Evolutionary conservation across 2,888 invertebrate genomes (phyloP).

Genomic region (Dastarcus helophoroides): DNA sequence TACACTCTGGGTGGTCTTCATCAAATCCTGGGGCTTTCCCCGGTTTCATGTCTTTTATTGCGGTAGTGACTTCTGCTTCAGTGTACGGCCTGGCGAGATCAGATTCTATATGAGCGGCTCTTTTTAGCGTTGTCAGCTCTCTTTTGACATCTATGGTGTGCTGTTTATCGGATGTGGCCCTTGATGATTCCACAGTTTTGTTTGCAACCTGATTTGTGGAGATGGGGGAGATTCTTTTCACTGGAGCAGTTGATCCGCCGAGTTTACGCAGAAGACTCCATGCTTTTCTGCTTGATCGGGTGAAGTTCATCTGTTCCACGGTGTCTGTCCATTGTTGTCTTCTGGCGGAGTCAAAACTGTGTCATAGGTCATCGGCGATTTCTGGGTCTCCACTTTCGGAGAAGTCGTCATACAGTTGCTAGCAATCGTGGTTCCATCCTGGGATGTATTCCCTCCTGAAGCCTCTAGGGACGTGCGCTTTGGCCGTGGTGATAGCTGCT

Average conservation of each 20-base stretch:
- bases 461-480: slow-evolving; percentile 9
- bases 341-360: slow-evolving; percentile 3
- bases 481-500: slow-evolving; percentile 6
- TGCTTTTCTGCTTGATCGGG: slow-evolving; percentile 5
- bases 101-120: neutral
- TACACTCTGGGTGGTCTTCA: slow-evolving; percentile 4
- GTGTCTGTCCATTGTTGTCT: slow-evolving; percentile 4
- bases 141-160: neutral
- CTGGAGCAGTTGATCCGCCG: neutral
- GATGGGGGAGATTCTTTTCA: neutral
- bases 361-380: slow-evolving; percentile 6
- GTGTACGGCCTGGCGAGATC: neutral
- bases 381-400: slow-evolving; percentile 2
- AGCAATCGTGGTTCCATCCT: slow-evolving; percentile 7
- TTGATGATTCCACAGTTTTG: neutral
- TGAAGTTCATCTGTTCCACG: slow-evolving; percentile 5
- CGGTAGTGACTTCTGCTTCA: neutral
- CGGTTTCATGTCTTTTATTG: neutral
- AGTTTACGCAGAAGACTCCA: slow-evolving; percentile 5
- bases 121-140: slow-evolving; percentile 1
- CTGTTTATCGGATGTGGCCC: neutral
- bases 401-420: slow-evolving; percentile 6
- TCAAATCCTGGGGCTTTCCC: slow-evolving; percentile 4
- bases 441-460: slow-evolving; percentile 10
- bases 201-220: slow-evolving; percentile 4